Conservation (phyloP, 2,888 invertebrate genomes). For the Dolomedes plantarius region DNA sequence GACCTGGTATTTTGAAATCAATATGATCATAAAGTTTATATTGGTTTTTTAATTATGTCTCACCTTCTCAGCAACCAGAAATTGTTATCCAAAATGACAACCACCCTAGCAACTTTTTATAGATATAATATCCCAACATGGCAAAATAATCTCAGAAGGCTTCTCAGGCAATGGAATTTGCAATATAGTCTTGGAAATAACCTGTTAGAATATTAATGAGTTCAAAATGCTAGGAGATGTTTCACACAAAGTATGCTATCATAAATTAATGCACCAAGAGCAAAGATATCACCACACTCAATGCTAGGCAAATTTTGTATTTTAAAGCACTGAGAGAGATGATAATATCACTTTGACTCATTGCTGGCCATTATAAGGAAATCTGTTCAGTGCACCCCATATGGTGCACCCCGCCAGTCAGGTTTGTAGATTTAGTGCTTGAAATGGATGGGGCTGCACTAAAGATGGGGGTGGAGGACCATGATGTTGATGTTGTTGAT, state of each 20-base stretch:
- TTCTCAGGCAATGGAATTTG: not conserved
- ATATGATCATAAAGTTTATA: not conserved
- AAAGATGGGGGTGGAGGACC: slow-evolving; percentile 55
- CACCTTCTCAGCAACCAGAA: not conserved
- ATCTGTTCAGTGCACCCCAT: slow-evolving; percentile 70
- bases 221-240: not conserved
- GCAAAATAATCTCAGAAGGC: slow-evolving; percentile 59
- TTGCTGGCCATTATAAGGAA: slow-evolving; percentile 48
- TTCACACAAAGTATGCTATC: not conserved
- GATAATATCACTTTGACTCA: not conserved
- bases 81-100: not conserved
- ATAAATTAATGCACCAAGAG: slow-evolving; percentile 5
- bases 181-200: slow-evolving; percentile 43
- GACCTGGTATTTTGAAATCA: not conserved
- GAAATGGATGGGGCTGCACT: slow-evolving; percentile 57
- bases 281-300: not conserved
- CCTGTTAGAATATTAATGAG: slow-evolving; percentile 2
- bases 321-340: not conserved
- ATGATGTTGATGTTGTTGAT: slow-evolving; percentile 30
- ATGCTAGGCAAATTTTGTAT: not conserved
- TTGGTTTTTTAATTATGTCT: not conserved
- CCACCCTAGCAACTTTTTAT: not conserved
- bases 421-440: slow-evolving; percentile 70
- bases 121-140: slow-evolving; percentile 25
- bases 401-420: slow-evolving; percentile 73